Evolutionary conservation across 1,140 invertebrate genomes (phyloP), one percentile per base, ranked within the genome.

Genomic region (Bombus soroeensis): DNA sequence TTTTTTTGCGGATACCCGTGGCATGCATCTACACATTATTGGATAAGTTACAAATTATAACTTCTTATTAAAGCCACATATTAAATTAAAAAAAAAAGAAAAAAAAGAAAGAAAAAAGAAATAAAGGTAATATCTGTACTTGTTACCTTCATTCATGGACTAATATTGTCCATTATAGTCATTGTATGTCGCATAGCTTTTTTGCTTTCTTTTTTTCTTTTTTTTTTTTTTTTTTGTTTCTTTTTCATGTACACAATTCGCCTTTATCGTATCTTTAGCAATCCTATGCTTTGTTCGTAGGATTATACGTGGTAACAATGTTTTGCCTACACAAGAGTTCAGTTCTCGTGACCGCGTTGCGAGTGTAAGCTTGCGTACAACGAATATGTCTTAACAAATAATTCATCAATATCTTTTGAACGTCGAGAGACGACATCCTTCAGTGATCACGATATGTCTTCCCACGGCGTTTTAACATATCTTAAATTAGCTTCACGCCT

Each of bases 351-450:
- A 80, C 47, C 75, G 88, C 82, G 85, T 83, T 90, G 83, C 88
- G 90, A 93, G 88, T 90, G 91, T 89, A 90, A 91, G 87, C 88
- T 93, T 91, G 91, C 88, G 88, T 89, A 92, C 88, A 92, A 89
- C 86, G 73, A 85, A 87, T 89, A 89, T 88, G 15, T 88, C 84
- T 92, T 88, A 88, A 91, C 88, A 89, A 88, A 80, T 87, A 87
- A 89, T 90, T 90, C 85, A 87, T 88, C 86, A 91, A 81, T 90
- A 90, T 90, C 81, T 85, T 89, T 64, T 68, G 81, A 87, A 87
- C 86, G 83, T 86, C 77, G 86, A 87, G 83, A 88, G 87, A 85
- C 83, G 81, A 88, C 81, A 92, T 79, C 15, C 68, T 75, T 83
- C 62, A n/a, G 71, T 66, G 22, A 83, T 88, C 85, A 85, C 76